Percentiles rank a stretch among this genome's conserved stretches.
These are phyloP conservation scores for Cepaea hortensis DNA, from an alignment of 2,888 invertebrate species.

Conservation along the genomic window DNA sequence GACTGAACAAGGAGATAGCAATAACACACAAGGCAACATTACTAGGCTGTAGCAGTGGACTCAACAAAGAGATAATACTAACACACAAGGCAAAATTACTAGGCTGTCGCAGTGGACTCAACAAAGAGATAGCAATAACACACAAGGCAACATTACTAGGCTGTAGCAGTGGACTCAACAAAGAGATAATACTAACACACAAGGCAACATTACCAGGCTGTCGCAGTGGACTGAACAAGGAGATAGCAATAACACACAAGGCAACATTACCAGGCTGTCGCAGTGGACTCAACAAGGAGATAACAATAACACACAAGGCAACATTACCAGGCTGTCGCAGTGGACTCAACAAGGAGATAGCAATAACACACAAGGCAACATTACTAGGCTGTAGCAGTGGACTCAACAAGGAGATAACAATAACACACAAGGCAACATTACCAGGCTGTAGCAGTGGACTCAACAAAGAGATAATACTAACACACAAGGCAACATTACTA, in stretches of 20 bases:
- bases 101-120: constrained; percentile 52
- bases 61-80: constrained; percentile 49
- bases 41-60: constrained; percentile 53
- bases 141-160: constrained; percentile 43
- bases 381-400: constrained; percentile 52
- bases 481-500: constrained; percentile 39
- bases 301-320: too few relatives aligned
- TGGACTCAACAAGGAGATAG: constrained; percentile 52
- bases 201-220: constrained; percentile 44
- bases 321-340: constrained; percentile 51
- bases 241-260: background rate
- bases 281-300: constrained; percentile 53
- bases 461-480: constrained; percentile 47
- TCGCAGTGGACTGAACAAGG: constrained; percentile 54
- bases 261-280: constrained; percentile 48
- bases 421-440: constrained; percentile 3
- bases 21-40: background rate
- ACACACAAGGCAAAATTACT: constrained; percentile 37
- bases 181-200: constrained; percentile 1
- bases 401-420: constrained; percentile 49
- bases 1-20: constrained; percentile 50
- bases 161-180: constrained; percentile 54
- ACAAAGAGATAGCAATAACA: constrained; percentile 33
- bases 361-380: background rate
- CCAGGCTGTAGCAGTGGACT: constrained; percentile 52